Evolutionary conservation across 2,113 vertebrate genomes (phyloP).

Genomic region (Spheniscus mendiculus): DNA sequence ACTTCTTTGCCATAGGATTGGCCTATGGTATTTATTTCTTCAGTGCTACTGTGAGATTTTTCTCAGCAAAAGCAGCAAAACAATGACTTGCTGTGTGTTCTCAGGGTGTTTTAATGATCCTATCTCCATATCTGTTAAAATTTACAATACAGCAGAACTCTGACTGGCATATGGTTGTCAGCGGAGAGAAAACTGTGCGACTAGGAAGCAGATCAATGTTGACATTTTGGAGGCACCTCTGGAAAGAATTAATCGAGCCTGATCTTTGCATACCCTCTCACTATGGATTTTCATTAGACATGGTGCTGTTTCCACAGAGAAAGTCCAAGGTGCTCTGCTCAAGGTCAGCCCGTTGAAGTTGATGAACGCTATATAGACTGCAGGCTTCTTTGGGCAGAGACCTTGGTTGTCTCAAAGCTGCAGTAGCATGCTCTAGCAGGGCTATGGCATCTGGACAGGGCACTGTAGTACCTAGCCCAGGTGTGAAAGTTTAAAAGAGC

Average conservation of each 20-base stretch:
- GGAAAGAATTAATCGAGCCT: slow-evolving; percentile 61
- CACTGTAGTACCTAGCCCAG: neutral
- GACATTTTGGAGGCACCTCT: slow-evolving; percentile 58
- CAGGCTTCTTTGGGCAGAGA: neutral
- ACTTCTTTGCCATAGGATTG: slow-evolving; percentile 1
- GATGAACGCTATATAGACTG: neutral
- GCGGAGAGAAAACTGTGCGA: neutral
- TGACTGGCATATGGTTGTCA: slow-evolving; percentile 59
- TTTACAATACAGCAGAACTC: slow-evolving; percentile 37
- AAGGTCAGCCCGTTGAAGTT: neutral
- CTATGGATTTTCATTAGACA: slow-evolving; percentile 43
- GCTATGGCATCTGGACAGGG: neutral
- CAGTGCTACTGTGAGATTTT: neutral
- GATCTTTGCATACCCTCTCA: slow-evolving; percentile 47
- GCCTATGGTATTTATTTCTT: neutral
- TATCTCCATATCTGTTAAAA: slow-evolving; percentile 64
- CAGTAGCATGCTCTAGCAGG: neutral
- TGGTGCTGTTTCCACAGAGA: neutral
- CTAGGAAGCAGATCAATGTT: slow-evolving; percentile 61
- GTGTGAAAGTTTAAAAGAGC: neutral
- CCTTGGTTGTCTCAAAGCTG: neutral
- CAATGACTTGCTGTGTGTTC: slow-evolving; percentile 38
- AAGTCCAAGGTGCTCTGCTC: slow-evolving; percentile 38
- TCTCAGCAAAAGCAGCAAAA: slow-evolving; percentile 12
- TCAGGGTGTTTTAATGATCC: slow-evolving; percentile 59